Evolutionary conservation across 2,797 vertebrate species (phyloP).

Genomic region (Cryptoprocta ferox): DNA sequence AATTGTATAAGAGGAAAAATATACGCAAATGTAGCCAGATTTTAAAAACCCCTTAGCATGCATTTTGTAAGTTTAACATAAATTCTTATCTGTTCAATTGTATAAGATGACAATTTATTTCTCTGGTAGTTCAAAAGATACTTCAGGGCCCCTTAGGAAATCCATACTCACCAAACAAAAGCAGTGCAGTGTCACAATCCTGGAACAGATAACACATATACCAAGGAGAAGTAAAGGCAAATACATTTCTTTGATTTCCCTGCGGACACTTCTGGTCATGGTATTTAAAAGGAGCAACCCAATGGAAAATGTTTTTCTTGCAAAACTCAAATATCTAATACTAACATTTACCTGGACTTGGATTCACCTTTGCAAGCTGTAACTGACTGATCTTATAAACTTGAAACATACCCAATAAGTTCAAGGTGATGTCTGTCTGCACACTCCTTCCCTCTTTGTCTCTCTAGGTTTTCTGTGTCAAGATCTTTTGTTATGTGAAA

Average conservation of each 20-base stretch:
- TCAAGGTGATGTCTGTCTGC: neutral
- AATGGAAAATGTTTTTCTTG: constrained; percentile 81
- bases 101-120: constrained; percentile 35
- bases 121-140: constrained; percentile 55
- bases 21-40: neutral
- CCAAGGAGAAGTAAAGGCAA: constrained; percentile 81
- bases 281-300: constrained; percentile 83
- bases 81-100: constrained; percentile 42
- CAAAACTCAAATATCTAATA: constrained; percentile 85
- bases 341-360: constrained; percentile 82
- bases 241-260: constrained; percentile 82
- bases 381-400: constrained; percentile 61
- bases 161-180: constrained; percentile 66
- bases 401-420: constrained; percentile 31
- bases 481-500: neutral
- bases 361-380: constrained; percentile 69
- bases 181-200: constrained; percentile 56
- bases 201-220: constrained; percentile 63
- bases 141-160: constrained; percentile 74
- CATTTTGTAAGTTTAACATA: constrained; percentile 37
- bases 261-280: constrained; percentile 80
- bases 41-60: neutral
- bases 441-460: neutral
- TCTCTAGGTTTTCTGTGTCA: neutral
- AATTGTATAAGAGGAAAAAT: neutral